These are phyloP conservation scores for Ranitomeya variabilis DNA, from an alignment of 2,113 vertebrate genomes.

Conservation along the genomic window DNA sequence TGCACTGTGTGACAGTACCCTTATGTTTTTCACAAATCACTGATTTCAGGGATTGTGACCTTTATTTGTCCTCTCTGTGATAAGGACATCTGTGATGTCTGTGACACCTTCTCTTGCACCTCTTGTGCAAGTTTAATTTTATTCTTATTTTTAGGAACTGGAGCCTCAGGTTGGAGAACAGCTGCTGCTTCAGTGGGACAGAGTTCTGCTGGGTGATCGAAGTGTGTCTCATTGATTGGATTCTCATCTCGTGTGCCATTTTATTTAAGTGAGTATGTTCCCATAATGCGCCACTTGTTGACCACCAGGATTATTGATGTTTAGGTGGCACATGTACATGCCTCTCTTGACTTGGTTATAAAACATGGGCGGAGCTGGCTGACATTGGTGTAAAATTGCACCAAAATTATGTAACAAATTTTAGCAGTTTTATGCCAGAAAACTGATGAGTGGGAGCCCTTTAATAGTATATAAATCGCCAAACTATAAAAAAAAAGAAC, in stretches of 20 bases:
- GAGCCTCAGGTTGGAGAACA: conserved; percentile 86
- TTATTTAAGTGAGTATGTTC: conserved; percentile 16
- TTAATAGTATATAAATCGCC: too few species aligned
- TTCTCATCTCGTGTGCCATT: background rate
- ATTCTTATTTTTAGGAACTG: conserved; percentile 75
- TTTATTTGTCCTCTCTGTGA: background rate
- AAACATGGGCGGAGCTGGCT: too few species aligned
- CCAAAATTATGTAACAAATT: too few species aligned
- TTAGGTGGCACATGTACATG: too few species aligned
- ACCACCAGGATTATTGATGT: background rate
- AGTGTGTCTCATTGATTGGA: conserved; percentile 63
- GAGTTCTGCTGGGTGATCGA: conserved; percentile 66
- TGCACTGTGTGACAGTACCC: too few species aligned
- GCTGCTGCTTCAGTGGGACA: conserved; percentile 85
- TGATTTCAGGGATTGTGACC: background rate
- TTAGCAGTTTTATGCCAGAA: too few species aligned
- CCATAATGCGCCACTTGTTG: background rate
- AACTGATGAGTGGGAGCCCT: too few species aligned
- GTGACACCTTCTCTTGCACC: background rate
- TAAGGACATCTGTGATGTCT: background rate
- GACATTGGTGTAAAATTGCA: too few species aligned
- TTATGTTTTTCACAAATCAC: background rate
- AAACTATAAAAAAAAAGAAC: too few species aligned
- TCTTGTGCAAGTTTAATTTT: background rate
- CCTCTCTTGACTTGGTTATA: too few species aligned